Evolutionary conservation across 2,113 vertebrate species (phyloP).

Genomic region (Peromyscus californicus): DNA sequence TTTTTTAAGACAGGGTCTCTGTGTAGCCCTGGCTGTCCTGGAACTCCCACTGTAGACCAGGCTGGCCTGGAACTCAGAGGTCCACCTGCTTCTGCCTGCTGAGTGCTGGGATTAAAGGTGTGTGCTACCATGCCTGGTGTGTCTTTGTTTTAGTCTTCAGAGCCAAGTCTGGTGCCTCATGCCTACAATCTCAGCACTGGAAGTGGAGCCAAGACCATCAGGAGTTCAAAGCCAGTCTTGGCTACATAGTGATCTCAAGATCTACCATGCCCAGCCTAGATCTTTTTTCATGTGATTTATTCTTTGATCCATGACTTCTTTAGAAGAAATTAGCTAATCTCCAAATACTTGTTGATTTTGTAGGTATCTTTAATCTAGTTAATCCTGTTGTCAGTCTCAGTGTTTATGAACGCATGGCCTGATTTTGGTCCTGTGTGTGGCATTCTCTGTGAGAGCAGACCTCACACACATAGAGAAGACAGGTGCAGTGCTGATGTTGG

Average conservation of each 20-base stretch:
- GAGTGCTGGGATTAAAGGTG: background rate
- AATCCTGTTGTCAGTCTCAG: constrained; percentile 53
- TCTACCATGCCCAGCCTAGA: background rate
- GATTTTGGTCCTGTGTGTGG: background rate
- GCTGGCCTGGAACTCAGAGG: background rate
- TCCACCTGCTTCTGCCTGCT: background rate
- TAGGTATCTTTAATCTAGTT: constrained; percentile 22
- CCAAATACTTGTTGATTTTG: constrained; percentile 55
- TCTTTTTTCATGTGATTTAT: constrained; percentile 2
- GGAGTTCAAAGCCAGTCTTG: background rate
- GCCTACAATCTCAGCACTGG: background rate
- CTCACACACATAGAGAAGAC: background rate
- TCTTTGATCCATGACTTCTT: constrained; percentile 47
- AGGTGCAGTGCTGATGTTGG: constrained; percentile 31
- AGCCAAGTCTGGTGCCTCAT: background rate
- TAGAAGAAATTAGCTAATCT: constrained; percentile 49
- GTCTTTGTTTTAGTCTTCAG: constrained; percentile 21
- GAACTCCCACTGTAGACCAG: background rate
- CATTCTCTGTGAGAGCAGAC: background rate
- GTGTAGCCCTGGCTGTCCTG: background rate
- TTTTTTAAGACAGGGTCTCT: background rate
- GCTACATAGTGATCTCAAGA: background rate
- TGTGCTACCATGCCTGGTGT: background rate
- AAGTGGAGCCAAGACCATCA: background rate
- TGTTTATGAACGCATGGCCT: background rate